Base-by-base conservation (phyloP, 2,888 invertebrate genomes). In the Pandemis cinnamomeana region DNA sequence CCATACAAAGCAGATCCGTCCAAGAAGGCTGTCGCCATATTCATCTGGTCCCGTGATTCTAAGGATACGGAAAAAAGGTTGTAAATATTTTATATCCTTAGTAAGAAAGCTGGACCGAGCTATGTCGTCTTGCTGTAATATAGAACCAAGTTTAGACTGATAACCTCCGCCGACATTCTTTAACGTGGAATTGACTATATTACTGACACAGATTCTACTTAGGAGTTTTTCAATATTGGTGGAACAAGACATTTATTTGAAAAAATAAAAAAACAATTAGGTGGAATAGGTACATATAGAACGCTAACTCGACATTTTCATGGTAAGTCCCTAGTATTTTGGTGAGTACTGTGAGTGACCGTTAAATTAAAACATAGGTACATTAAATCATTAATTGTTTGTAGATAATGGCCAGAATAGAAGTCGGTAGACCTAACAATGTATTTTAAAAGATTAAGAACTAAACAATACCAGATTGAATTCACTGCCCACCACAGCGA, bases 1-100 rank as follows among this genome's bases (percentile, higher is more conserved):
- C 98, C 98, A 86, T 98, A 98, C 70, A 98, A 89, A 0, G 96
- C 96, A 0, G 97, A 97, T 0, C 96, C 98, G 83, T 98, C 98
- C 72, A 98, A 92, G 86, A 97, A 98, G 1, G 97, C 95, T 0
- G 98, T 97, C 0, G 97, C 98, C 75, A 96, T 93, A 88, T 98
- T 98, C 96, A 98, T 97, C 85, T 98, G 97, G 80, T 98, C 96
- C 64, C 98, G 95, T 76, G 95, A 91, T 76, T 96, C 97, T 97
- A 87, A 41, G 62, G 71, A 72, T 64, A 72, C 48, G 66, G 64
- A 58, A 67, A 62, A 20, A 53, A 60, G 13, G 3, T 36, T 36
- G 27, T 36, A 64, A 20, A 11, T 2, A n/a, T 41, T 61, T 53
- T 13, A 42, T n/a, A 53, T 66, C 41, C 60, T 41, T 46, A 20